Evolutionary conservation across 2,797 vertebrate genomes (phyloP).

Genomic region (Miichthys miiuy): DNA sequence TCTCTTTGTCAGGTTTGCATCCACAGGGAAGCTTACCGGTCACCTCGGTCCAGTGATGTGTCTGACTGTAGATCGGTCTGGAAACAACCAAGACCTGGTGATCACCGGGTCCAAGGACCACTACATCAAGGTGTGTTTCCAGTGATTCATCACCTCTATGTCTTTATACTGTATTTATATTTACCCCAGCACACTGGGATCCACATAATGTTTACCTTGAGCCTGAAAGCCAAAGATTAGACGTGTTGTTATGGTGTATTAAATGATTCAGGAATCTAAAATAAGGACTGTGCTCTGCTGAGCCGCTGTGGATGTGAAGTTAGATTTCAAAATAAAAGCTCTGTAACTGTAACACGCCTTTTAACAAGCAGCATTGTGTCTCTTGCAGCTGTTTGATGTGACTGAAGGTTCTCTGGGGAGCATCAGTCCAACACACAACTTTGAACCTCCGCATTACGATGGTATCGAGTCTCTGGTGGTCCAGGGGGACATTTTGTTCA

Average conservation of each 20-base stretch:
- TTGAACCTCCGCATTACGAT: conserved; percentile 98
- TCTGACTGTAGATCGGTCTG: conserved; percentile 94
- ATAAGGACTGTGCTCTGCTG: not conserved
- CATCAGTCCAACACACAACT: conserved; percentile 93
- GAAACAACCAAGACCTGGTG: conserved; percentile 93
- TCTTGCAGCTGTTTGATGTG: conserved; percentile 95
- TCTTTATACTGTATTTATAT: not conserved
- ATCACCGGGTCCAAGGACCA: conserved; percentile 99
- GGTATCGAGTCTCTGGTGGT: conserved; percentile 97
- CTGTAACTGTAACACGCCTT: not conserved
- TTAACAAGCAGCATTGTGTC: not conserved
- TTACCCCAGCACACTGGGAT: not conserved
- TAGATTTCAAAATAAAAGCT: conserved; percentile 2
- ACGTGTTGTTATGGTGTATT: not conserved
- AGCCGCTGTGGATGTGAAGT: not conserved
- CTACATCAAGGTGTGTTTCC: conserved; percentile 90
- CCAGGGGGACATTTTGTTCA: conserved; percentile 93
- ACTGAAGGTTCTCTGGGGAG: conserved; percentile 93
- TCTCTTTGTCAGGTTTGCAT: conserved; percentile 89
- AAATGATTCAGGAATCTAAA: not conserved
- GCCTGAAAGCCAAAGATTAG: not conserved
- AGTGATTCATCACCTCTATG: not conserved
- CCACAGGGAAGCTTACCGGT: conserved; percentile 95
- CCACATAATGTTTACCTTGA: not conserved
- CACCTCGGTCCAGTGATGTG: conserved; percentile 98